Conservation (phyloP, 2,888 invertebrate genomes). For the Taenaris catops region DNA sequence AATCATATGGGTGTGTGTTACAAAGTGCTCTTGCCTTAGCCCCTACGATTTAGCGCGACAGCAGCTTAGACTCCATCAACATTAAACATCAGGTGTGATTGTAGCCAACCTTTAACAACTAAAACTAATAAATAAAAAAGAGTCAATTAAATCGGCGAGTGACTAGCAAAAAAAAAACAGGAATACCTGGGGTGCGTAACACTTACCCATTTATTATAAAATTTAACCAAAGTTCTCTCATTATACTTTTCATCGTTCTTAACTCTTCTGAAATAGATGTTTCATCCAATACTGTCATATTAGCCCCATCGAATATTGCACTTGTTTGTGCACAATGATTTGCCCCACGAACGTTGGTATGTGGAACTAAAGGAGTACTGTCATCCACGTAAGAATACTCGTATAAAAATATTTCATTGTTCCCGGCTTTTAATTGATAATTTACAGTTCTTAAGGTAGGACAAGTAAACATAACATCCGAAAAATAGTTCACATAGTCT, state of each 20-base stretch:
- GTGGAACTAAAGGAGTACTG: slow-evolving; percentile 26
- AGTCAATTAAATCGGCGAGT: too few relatives aligned
- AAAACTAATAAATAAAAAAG: too few relatives aligned
- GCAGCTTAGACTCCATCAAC: too few relatives aligned
- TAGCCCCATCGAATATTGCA: slow-evolving; percentile 20
- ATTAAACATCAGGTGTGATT: too few relatives aligned
- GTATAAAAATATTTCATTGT: slow-evolving; percentile 37
- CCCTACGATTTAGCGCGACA: too few relatives aligned
- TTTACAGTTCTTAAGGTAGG: slow-evolving; percentile 32
- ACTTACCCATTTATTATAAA: slow-evolving; percentile 24
- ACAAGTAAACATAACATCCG: slow-evolving; percentile 44
- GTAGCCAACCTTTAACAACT: too few relatives aligned
- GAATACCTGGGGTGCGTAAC: too few relatives aligned
- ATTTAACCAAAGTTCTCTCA: slow-evolving; percentile 18
- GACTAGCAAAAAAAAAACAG: too few relatives aligned
- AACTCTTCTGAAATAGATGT: slow-evolving; percentile 7
- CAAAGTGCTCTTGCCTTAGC: too few relatives aligned
- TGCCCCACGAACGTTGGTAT: slow-evolving; percentile 32
- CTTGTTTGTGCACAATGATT: slow-evolving; percentile 32
- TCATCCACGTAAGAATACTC: slow-evolving; percentile 39
- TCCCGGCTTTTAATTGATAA: slow-evolving; percentile 26
- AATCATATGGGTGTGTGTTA: too few relatives aligned
- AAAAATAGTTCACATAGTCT: slow-evolving; percentile 30
- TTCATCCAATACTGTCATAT: slow-evolving; percentile 1
- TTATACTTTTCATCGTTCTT: slow-evolving; percentile 7